These are phyloP conservation scores for Salvelinus fontinalis DNA, from an alignment of 2,113 vertebrate genomes.

Conservation along the genomic window DNA sequence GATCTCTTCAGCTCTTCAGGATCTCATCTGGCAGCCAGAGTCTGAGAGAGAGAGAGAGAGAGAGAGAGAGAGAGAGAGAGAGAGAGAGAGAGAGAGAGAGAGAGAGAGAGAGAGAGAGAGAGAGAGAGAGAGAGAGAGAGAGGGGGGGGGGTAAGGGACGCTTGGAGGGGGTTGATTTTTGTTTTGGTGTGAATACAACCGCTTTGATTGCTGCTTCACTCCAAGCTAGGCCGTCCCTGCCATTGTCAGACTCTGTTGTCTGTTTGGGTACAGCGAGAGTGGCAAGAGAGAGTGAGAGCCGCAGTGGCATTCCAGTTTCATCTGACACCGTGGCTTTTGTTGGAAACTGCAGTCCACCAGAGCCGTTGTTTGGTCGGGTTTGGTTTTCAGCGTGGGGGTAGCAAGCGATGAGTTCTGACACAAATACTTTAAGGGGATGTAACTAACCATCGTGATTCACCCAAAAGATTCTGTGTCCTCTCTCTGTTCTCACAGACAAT, in stretches of 20 bases:
- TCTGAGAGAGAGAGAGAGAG: constrained; percentile 13
- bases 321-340: constrained; percentile 54
- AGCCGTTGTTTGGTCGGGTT: constrained; percentile 28
- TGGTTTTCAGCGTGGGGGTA: constrained; percentile 7
- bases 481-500: constrained; percentile 25
- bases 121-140: no score
- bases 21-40: constrained; percentile 18
- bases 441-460: constrained; percentile 30
- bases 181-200: no score
- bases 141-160: no score
- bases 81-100: no score
- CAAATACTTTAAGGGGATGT: constrained; percentile 22
- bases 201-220: no score
- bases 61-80: constrained; percentile 18
- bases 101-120: no score
- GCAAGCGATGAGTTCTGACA: constrained; percentile 26
- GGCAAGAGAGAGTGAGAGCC: constrained; percentile 33
- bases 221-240: constrained; percentile 7
- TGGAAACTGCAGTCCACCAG: constrained; percentile 13
- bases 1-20: constrained; percentile 29
- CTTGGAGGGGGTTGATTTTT: no score
- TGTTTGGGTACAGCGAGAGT: neutral
- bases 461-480: neutral
- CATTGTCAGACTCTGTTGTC: constrained; percentile 20
- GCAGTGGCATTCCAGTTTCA: constrained; percentile 36